A percentile compares a stretch with the other conserved stretches of the same genome.
phyloP scores from a whole-genome alignment of 2,888 invertebrate genomes.

The Acanthosepion esculentum region DNA sequence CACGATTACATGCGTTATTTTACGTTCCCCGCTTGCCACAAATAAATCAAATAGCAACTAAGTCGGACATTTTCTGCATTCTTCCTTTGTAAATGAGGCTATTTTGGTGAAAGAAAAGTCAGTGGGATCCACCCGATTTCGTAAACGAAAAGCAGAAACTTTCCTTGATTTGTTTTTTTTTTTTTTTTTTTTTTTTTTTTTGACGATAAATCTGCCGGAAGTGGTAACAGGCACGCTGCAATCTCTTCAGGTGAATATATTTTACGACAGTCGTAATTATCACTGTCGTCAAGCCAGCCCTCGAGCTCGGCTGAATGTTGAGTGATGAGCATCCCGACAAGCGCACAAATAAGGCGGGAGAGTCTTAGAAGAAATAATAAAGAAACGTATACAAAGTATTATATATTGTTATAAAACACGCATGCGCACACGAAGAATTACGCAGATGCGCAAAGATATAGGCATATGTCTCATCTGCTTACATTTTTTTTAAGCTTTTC shows the following conservation, averaged over 20 bases:
- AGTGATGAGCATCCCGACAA: background rate
- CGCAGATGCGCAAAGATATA: too few species aligned
- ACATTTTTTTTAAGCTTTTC: too few species aligned
- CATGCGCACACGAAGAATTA: too few species aligned
- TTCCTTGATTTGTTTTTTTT: background rate
- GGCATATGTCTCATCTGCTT: too few species aligned
- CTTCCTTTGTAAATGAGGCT: background rate
- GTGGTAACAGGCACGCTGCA: background rate
- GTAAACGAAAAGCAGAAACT: background rate
- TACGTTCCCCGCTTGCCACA: background rate
- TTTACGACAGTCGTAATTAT: background rate
- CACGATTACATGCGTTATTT: too few species aligned
- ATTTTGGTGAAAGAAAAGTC: background rate
- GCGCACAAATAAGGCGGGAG: background rate
- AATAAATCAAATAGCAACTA: background rate
- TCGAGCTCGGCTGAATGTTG: background rate
- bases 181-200: background rate
- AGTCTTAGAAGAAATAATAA: too few species aligned
- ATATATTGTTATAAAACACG: too few species aligned
- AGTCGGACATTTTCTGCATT: background rate
- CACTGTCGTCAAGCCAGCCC: background rate
- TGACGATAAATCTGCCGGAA: background rate
- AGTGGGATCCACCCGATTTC: too few species aligned
- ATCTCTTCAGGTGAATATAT: background rate
- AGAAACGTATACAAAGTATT: too few species aligned